These are phyloP conservation scores for Drosophila silvestris DNA, from an alignment of 2,888 invertebrate genomes.

Conservation along the genomic window DNA sequence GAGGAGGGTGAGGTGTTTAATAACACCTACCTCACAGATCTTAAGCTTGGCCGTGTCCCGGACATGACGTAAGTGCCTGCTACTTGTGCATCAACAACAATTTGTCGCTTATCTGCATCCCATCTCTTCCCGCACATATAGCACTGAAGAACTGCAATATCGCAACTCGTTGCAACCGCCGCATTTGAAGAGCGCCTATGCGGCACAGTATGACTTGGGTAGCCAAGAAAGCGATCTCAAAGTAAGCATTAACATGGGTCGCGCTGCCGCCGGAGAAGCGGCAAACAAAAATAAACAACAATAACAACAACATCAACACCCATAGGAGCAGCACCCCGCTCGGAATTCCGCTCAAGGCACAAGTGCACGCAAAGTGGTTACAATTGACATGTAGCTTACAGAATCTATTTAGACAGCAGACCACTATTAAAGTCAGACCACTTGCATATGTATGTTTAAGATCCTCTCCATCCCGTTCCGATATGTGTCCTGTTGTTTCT, in stretches of 20 bases:
- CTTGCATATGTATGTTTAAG: constrained; percentile 12
- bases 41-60: constrained; percentile 87
- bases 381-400: neutral
- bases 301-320: constrained; percentile 22
- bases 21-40: constrained; percentile 90
- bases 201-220: constrained; percentile 90
- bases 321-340: constrained; percentile 2
- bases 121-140: constrained; percentile 34
- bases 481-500: constrained; percentile 14
- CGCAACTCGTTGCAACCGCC: constrained; percentile 94
- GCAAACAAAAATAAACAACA: constrained; percentile 15
- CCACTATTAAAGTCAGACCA: neutral
- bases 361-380: neutral
- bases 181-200: constrained; percentile 93
- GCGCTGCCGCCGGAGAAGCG: constrained; percentile 6
- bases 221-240: constrained; percentile 89
- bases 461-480: neutral
- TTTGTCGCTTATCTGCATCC: constrained; percentile 65
- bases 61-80: constrained; percentile 66
- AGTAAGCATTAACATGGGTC: constrained; percentile 84
- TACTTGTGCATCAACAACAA: neutral
- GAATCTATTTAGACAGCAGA: neutral
- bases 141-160: constrained; percentile 90
- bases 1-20: constrained; percentile 95
- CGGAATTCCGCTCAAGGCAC: neutral